These are phyloP conservation scores for Kryptopterus vitreolus DNA, from an alignment of 2,797 vertebrate species.

Conservation along the genomic window DNA sequence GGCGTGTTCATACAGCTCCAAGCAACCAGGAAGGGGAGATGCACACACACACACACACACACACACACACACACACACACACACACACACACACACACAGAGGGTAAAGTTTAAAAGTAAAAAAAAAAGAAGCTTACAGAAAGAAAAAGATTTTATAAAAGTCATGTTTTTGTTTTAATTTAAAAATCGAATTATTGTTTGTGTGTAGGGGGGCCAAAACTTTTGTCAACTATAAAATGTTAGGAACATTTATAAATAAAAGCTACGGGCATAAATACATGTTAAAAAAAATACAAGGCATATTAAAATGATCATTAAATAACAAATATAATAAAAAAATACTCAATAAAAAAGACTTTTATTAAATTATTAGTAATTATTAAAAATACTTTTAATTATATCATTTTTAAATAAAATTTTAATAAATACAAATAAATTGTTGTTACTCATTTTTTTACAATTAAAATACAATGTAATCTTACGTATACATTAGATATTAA, in stretches of 20 bases:
- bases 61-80: slow-evolving; percentile 1
- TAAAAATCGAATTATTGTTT: background rate
- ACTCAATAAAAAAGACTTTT: background rate
- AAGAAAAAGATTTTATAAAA: background rate
- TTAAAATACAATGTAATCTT: too few relatives aligned
- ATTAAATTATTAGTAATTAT: background rate
- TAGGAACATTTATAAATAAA: too few relatives aligned
- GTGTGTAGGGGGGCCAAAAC: too few relatives aligned
- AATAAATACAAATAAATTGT: too few relatives aligned
- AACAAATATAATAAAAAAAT: background rate
- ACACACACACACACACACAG: slow-evolving; percentile 12
- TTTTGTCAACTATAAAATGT: too few relatives aligned
- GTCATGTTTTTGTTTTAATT: too few relatives aligned
- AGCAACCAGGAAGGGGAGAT: slow-evolving; percentile 60
- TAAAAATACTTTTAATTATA: too few relatives aligned
- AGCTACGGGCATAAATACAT: background rate
- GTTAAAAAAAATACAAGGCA: too few relatives aligned
- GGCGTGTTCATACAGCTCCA: slow-evolving; percentile 60
- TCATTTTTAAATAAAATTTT: too few relatives aligned
- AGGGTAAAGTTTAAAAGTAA: background rate
- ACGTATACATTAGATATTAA: too few relatives aligned
- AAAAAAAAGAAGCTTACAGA: background rate
- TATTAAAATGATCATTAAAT: too few relatives aligned
- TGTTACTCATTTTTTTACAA: too few relatives aligned
- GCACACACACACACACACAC: background rate